phyloP scores from a whole-genome alignment of 2,888 invertebrate species.

The Nymphalis polychloros region DNA sequence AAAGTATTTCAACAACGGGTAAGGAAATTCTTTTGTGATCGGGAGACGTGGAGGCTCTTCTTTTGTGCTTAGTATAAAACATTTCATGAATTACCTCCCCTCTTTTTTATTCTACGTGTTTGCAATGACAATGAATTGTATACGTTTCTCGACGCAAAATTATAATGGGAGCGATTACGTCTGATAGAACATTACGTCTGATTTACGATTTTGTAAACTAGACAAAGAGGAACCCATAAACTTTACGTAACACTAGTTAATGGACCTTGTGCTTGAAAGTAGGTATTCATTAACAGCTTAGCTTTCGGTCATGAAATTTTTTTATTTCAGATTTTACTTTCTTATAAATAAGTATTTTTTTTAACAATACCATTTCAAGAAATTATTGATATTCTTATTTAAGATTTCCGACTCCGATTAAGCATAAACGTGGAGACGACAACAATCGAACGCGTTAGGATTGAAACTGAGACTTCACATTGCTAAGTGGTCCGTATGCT shows the following conservation, averaged over 20 bases:
- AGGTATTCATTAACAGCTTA: too few relatives aligned
- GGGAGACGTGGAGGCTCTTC: neutral
- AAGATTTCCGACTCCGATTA: too few relatives aligned
- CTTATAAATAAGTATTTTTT: too few relatives aligned
- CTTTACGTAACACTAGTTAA: neutral
- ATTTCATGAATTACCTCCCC: constrained; percentile 6
- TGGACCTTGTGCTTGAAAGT: too few relatives aligned
- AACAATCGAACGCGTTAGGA: too few relatives aligned
- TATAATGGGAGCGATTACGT: neutral
- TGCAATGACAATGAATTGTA: constrained; percentile 8
- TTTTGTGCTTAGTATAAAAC: neutral
- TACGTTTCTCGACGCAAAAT: neutral
- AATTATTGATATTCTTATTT: too few relatives aligned
- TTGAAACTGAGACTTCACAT: too few relatives aligned
- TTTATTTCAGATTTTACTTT: too few relatives aligned
- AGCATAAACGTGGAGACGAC: too few relatives aligned
- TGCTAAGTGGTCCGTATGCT: too few relatives aligned
- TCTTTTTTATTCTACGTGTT: constrained; percentile 11
- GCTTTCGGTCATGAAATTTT: too few relatives aligned
- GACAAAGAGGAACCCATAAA: neutral
- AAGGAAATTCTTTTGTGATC: constrained; percentile 21
- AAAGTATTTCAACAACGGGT: constrained; percentile 15
- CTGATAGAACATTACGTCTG: neutral
- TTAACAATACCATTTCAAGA: too few relatives aligned
- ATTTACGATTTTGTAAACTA: neutral